Evolutionary conservation across 2,888 invertebrate genomes (phyloP), one percentile per base, ranked within the genome.

Genomic region (Gandaritis pyraliata): DNA sequence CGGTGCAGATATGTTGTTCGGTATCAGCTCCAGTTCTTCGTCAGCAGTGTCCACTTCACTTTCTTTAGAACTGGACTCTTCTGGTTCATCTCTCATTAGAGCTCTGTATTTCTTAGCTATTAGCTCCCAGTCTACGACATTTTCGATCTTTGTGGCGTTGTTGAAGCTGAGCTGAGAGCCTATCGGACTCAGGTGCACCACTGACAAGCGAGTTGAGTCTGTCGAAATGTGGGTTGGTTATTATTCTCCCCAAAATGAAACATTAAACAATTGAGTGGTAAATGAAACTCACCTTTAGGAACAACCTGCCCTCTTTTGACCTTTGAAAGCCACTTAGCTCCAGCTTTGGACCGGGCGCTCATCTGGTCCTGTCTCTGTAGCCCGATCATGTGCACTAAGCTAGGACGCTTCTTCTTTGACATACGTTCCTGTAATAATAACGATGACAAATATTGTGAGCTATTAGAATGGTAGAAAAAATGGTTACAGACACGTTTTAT

Each of bases 41-140:
- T 93, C 93, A 12, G 88, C 85, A 1, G 87, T 80, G 30, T 92
- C 92, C 1, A 84, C 81, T 23, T 90, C 93, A 39, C 77, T 85
- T 15, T 91, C 92, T 41, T 86, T 89, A 1, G 77, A 79, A 1
- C 76, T 61, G 0, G 81, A 77, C 53, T 92, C 92, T 1, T 91
- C 92, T 0, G 91, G 82, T 54, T 90, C 90, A 58, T 89, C 92
- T 51, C 93, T 83, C 86, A 83, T 93, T 10, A 97, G 90, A 0
- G 96, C 95, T 16, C 97, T 93, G 83, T 98, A 98, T 81, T 97
- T 97, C 88, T 96, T 96, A 18, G 97, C 96, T 61, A 98, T 97
- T 2, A 95, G 93, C 76, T 97, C 97, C 98, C 98, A 98, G 83
- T 98, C 97, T 1, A 97, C 96, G 7, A 98, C 97, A 77, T 96